Evolutionary conservation across 2,888 invertebrate species (phyloP).

Genomic region (Hoplodrina ambigua): DNA sequence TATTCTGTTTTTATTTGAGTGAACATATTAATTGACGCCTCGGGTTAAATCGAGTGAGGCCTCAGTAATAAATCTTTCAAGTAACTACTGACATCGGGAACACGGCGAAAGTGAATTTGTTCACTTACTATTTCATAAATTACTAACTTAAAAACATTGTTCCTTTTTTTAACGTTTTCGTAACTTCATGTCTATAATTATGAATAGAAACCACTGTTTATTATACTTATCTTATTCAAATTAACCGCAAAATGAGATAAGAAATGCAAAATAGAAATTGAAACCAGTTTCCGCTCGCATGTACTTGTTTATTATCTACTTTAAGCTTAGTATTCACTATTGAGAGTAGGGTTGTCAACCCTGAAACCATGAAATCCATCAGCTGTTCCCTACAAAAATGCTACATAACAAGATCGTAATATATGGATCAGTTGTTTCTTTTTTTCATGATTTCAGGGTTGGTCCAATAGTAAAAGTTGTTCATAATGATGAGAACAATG

Average conservation of each 20-base stretch:
- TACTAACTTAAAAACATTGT: slow-evolving; percentile 22
- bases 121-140: slow-evolving; percentile 50
- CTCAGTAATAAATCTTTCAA: slow-evolving; percentile 66
- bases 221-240: slow-evolving; percentile 26
- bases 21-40: slow-evolving; percentile 65
- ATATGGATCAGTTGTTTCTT: too few relatives aligned
- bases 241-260: not conserved
- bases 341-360: not conserved
- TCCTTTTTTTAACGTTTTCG: slow-evolving; percentile 30
- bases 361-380: too few relatives aligned
- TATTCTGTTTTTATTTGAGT: slow-evolving; percentile 57
- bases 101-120: slow-evolving; percentile 69
- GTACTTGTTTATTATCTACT: slow-evolving; percentile 15
- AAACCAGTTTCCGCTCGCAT: slow-evolving; percentile 19
- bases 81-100: slow-evolving; percentile 62
- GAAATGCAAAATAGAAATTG: slow-evolving; percentile 18
- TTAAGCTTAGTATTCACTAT: slow-evolving; percentile 7
- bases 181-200: slow-evolving; percentile 37
- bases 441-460: too few relatives aligned
- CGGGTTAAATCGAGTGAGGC: slow-evolving; percentile 53
- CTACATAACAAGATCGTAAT: too few relatives aligned
- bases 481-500: too few relatives aligned
- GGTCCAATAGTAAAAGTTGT: too few relatives aligned
- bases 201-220: slow-evolving; percentile 16
- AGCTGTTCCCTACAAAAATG: too few relatives aligned